A percentile compares a stretch with the other conserved stretches of the same genome.
Evolutionary conservation across 2,113 vertebrate species (phyloP).

Genomic region (Vanacampus margaritifer): DNA sequence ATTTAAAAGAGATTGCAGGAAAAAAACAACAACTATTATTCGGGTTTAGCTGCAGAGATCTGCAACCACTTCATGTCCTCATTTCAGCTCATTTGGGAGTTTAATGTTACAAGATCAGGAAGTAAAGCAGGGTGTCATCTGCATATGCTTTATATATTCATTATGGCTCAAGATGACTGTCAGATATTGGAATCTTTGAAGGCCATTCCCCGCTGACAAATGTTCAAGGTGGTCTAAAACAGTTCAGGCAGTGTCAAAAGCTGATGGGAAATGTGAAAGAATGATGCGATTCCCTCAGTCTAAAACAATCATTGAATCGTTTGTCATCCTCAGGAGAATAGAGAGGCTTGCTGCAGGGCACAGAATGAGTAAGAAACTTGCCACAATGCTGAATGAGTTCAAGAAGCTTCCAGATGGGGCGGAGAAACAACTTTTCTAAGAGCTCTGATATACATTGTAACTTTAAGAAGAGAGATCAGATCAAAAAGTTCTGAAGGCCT

Average conservation of each 20-base stretch:
- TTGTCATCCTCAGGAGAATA: background rate
- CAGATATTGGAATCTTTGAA: background rate
- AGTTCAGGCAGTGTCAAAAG: background rate
- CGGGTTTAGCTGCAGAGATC: background rate
- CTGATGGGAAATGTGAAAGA: constrained; percentile 9
- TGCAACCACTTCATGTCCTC: background rate
- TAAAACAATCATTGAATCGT: background rate
- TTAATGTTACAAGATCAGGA: background rate
- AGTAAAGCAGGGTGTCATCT: background rate
- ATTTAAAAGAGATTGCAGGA: background rate
- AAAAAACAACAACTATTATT: background rate
- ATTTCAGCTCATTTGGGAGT: background rate
- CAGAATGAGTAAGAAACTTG: background rate
- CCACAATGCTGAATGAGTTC: background rate
- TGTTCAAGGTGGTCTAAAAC: background rate
- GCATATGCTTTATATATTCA: background rate
- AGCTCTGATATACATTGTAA: background rate
- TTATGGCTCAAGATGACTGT: background rate
- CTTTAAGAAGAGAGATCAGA: background rate
- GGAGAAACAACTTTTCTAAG: background rate
- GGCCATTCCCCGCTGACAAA: background rate
- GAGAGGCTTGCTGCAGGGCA: background rate
- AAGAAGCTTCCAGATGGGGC: background rate
- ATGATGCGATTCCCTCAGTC: background rate
- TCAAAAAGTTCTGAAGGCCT: background rate